Conservation (phyloP, 2,888 invertebrate genomes). For the Caenorhabditis doughertyi region DNA sequence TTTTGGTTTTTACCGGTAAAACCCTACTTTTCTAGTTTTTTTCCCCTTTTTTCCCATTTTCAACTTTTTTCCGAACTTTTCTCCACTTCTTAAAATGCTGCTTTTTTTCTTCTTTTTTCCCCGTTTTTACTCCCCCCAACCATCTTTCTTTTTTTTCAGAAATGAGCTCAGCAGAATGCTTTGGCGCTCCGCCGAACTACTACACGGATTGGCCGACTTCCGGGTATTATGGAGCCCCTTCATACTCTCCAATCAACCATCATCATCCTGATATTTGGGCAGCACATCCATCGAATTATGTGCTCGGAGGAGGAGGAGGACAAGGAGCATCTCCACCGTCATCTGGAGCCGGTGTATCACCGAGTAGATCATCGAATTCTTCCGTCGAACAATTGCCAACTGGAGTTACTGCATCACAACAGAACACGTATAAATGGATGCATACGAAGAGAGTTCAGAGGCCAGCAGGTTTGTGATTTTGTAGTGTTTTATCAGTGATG, state of each 20-base stretch:
- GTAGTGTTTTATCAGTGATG: no score
- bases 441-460: constrained; percentile 79
- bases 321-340: neutral
- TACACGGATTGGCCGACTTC: constrained; percentile 68
- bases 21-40: no score
- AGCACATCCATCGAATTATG: constrained; percentile 47
- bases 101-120: constrained; percentile 3
- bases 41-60: no score
- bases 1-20: no score
- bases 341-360: neutral
- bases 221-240: constrained; percentile 45
- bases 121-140: constrained; percentile 10
- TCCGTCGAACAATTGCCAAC: constrained; percentile 42
- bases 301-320: constrained; percentile 1
- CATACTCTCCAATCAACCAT: constrained; percentile 49
- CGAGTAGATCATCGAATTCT: constrained; percentile 24
- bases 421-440: constrained; percentile 81
- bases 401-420: constrained; percentile 47
- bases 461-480: constrained; percentile 70
- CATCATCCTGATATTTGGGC: constrained; percentile 43
- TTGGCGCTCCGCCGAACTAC: constrained; percentile 62
- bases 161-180: constrained; percentile 72
- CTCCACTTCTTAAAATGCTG: neutral
- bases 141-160: neutral
- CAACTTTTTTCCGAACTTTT: neutral